These are phyloP conservation scores for Hetaerina titia DNA, from an alignment of 2,888 invertebrate species.

Conservation along the genomic window DNA sequence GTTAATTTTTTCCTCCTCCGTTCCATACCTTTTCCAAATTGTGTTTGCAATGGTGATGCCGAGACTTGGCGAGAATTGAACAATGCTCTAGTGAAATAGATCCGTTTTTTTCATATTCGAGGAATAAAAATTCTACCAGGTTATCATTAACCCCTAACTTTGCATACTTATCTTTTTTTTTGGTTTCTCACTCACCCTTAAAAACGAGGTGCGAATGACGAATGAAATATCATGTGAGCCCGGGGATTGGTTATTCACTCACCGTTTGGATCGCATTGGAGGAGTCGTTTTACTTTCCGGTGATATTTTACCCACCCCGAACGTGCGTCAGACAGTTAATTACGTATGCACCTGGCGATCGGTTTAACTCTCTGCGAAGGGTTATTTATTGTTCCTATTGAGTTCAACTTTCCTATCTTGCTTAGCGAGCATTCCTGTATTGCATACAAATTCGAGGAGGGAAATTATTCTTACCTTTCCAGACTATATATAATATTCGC, in stretches of 20 bases:
- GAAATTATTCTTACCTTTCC: background rate
- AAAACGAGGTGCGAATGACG: background rate
- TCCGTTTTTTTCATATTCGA: background rate
- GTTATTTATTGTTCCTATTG: conserved; percentile 27
- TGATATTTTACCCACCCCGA: background rate
- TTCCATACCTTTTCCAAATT: background rate
- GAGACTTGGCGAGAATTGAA: background rate
- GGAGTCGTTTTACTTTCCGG: background rate
- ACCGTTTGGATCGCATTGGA: background rate
- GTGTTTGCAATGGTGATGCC: conserved; percentile 32
- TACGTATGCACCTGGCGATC: conserved; percentile 31
- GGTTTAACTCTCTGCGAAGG: background rate
- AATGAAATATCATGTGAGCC: background rate
- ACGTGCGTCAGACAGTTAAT: background rate
- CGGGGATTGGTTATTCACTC: background rate
- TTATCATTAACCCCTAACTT: background rate
- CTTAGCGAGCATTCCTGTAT: background rate
- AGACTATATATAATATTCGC: background rate
- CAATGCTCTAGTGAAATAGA: background rate
- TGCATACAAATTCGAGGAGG: background rate
- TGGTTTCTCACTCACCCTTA: background rate
- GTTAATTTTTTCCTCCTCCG: background rate
- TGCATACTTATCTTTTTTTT: background rate
- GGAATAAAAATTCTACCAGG: background rate
- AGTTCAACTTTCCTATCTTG: background rate